These are phyloP conservation scores for Hydrotaea cyrtoneurina DNA, from an alignment of 2,888 invertebrate species.

Conservation along the genomic window DNA sequence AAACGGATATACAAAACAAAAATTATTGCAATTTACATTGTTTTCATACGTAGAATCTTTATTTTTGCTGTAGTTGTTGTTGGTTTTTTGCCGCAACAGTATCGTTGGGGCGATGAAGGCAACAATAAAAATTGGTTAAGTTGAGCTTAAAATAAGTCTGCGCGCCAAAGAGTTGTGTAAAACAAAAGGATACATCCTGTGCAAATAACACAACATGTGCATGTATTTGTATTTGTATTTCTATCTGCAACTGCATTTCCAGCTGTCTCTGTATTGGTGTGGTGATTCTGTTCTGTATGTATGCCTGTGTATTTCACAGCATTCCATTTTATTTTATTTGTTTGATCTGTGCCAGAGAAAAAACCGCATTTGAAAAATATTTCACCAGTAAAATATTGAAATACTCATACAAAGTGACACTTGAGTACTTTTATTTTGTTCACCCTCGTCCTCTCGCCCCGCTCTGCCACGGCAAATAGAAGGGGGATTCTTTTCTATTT, in stretches of 20 bases:
- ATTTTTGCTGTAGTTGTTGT: not conserved
- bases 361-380: slow-evolving; percentile 46
- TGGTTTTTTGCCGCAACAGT: not conserved
- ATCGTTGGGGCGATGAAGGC: not conserved
- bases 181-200: slow-evolving; percentile 24
- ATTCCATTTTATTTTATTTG: slow-evolving; percentile 24
- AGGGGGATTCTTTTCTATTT: not conserved
- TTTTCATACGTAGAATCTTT: not conserved
- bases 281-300: not conserved
- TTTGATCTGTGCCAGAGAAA: slow-evolving; percentile 26
- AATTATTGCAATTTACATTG: slow-evolving; percentile 7
- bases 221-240: slow-evolving; percentile 15
- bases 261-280: not conserved
- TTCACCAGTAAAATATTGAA: slow-evolving; percentile 42
- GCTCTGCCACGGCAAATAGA: no score
- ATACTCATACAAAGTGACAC: slow-evolving; percentile 30
- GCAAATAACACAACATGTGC: slow-evolving; percentile 15
- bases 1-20: not conserved
- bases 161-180: slow-evolving; percentile 18
- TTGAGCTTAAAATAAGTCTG: slow-evolving; percentile 45
- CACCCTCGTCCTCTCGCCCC: not conserved
- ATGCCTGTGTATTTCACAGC: not conserved
- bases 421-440: not conserved
- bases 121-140: slow-evolving; percentile 32
- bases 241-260: not conserved